A percentile compares a stretch with the other conserved stretches of the same genome.
Evolutionary conservation across 2,113 vertebrate genomes (phyloP).

Genomic region (Tetrao urogallus): DNA sequence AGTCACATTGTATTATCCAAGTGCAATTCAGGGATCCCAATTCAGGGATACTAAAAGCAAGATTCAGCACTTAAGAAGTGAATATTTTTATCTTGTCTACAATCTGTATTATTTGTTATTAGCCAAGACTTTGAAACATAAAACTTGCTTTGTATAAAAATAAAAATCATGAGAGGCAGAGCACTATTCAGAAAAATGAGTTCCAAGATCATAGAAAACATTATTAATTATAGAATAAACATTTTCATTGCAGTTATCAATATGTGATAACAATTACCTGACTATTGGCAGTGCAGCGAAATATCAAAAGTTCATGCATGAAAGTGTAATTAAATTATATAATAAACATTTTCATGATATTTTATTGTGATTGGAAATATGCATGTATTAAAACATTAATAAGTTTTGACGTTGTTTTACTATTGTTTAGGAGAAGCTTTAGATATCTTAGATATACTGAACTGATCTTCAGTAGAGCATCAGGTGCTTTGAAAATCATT

Average conservation of each 20-base stretch:
- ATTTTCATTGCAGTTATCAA: background rate
- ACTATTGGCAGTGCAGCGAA: background rate
- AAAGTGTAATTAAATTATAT: background rate
- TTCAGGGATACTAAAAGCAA: background rate
- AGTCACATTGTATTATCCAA: background rate
- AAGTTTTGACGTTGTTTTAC: background rate
- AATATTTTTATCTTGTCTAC: background rate
- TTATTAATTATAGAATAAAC: background rate
- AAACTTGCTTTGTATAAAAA: background rate
- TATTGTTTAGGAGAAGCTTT: background rate
- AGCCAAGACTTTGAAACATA: background rate
- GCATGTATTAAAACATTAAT: background rate
- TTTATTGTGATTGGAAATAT: background rate
- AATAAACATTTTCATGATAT: background rate
- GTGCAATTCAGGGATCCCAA: background rate
- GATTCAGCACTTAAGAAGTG: background rate
- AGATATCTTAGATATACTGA: background rate
- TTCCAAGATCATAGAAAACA: background rate
- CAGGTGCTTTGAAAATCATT: background rate
- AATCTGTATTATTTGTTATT: background rate
- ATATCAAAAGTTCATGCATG: background rate
- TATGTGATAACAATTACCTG: background rate
- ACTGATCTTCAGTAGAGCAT: background rate
- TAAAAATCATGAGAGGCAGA: fast-evolving
- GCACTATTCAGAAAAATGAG: background rate